A percentile compares a stretch with the other conserved stretches of the same genome.
Conservation (phyloP, 2,888 invertebrate genomes). For the Physocephala rufipes region DNA sequence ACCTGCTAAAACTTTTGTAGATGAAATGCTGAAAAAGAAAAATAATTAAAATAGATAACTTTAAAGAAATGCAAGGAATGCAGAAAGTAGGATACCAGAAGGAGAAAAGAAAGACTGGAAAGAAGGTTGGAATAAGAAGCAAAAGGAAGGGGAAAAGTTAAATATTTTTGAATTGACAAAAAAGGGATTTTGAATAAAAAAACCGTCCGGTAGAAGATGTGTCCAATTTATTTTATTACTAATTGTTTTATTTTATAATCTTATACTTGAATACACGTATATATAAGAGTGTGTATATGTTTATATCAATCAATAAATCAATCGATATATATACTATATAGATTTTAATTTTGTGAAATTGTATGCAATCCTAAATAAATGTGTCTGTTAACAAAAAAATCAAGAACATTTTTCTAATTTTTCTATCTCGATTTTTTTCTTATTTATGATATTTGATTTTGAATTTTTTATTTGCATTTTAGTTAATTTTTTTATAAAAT, state of each 20-base stretch:
- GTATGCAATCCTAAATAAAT: not conserved
- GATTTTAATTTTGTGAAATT: not conserved
- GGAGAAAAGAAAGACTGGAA: not conserved
- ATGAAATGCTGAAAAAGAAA: no score
- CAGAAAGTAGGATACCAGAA: not conserved
- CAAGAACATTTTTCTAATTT: not conserved
- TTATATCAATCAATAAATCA: slow-evolving; percentile 28
- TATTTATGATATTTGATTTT: not conserved
- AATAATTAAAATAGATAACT: not conserved
- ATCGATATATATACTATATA: slow-evolving; percentile 22
- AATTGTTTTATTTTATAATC: slow-evolving; percentile 26
- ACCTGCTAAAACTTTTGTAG: no score
- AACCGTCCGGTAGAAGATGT: not conserved
- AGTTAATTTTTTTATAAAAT: slow-evolving; percentile 24
- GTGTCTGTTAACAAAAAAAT: not conserved
- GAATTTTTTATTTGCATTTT: slow-evolving; percentile 25
- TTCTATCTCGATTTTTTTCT: not conserved
- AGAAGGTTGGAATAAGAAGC: not conserved
- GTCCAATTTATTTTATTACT: slow-evolving; percentile 15
- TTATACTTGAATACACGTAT: slow-evolving; percentile 19
- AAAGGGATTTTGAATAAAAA: slow-evolving; percentile 15
- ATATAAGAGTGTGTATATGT: slow-evolving; percentile 13
- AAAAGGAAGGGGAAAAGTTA: not conserved
- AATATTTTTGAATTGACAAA: not conserved
- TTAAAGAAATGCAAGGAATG: not conserved